A percentile compares a stretch with the other conserved stretches of the same genome.
Conservation (phyloP, 2,113 vertebrate genomes). For the Vulpes vulpes region DNA sequence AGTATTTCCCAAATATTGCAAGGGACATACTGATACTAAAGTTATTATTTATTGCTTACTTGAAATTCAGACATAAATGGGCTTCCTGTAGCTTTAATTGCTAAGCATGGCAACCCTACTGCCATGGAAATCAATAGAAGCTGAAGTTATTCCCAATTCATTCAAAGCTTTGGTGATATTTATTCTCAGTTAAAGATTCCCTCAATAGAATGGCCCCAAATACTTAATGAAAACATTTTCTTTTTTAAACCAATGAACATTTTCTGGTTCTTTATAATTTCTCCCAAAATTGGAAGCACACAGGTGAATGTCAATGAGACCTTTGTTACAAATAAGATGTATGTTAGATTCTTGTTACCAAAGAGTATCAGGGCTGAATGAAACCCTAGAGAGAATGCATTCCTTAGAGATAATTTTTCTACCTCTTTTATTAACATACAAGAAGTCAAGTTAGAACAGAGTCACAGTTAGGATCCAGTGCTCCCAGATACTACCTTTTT, state of each 20-base stretch:
- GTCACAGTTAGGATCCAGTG: not conserved
- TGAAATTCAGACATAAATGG: conserved; percentile 31
- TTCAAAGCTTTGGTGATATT: not conserved
- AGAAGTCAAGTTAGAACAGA: conserved; percentile 3
- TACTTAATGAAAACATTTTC: not conserved
- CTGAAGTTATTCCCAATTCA: conserved; percentile 12
- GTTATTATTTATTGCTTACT: not conserved
- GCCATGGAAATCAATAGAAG: conserved; percentile 53
- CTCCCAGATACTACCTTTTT: not conserved
- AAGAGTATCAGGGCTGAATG: not conserved
- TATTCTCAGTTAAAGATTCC: not conserved
- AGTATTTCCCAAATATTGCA: conserved; percentile 10
- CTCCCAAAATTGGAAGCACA: not conserved
- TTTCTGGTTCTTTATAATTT: not conserved
- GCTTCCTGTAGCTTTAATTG: conserved; percentile 40
- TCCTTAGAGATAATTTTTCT: not conserved
- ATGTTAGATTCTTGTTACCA: not conserved
- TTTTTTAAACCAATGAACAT: not conserved
- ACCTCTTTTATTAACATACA: not conserved
- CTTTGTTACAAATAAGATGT: not conserved
- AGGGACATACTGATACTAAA: not conserved
- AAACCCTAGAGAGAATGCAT: not conserved
- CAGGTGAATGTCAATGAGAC: not conserved
- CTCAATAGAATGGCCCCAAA: not conserved
- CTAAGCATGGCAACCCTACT: not conserved